Evolutionary conservation across 2,113 vertebrate genomes (phyloP).

Genomic region (Prochilodus magdalenae): DNA sequence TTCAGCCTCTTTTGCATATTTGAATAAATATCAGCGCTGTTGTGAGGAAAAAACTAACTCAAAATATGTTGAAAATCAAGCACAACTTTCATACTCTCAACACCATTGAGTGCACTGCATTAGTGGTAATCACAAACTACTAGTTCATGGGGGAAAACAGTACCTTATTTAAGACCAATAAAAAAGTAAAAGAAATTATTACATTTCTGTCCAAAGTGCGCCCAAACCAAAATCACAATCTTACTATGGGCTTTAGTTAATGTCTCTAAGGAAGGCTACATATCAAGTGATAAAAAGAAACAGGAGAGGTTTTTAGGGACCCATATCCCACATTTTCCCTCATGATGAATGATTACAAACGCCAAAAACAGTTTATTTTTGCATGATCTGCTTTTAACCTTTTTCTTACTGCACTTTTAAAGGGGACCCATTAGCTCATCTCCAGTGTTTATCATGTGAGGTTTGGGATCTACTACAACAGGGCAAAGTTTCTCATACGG

Average conservation of each 20-base stretch:
- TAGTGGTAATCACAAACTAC: constrained; percentile 65
- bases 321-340: too few species aligned
- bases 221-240: constrained; percentile 6
- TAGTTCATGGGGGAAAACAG: constrained; percentile 48
- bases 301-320: not conserved
- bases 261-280: constrained; percentile 10
- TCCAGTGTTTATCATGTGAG: too few species aligned
- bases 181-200: constrained; percentile 60
- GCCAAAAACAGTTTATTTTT: too few species aligned
- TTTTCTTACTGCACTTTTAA: too few species aligned
- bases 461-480: too few species aligned
- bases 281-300: constrained; percentile 20
- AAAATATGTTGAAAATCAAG: constrained; percentile 6
- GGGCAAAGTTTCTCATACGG: too few species aligned
- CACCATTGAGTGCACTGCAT: constrained; percentile 45
- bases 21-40: constrained; percentile 76
- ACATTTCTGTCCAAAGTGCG: not conserved
- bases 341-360: too few species aligned
- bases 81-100: constrained; percentile 63
- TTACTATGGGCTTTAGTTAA: not conserved
- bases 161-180: constrained; percentile 60
- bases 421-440: too few species aligned
- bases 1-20: constrained; percentile 69
- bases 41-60: constrained; percentile 62
- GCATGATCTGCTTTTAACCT: too few species aligned